phyloP scores from a whole-genome alignment of 23 tunicate species.

The Halocynthia aurantium region DNA sequence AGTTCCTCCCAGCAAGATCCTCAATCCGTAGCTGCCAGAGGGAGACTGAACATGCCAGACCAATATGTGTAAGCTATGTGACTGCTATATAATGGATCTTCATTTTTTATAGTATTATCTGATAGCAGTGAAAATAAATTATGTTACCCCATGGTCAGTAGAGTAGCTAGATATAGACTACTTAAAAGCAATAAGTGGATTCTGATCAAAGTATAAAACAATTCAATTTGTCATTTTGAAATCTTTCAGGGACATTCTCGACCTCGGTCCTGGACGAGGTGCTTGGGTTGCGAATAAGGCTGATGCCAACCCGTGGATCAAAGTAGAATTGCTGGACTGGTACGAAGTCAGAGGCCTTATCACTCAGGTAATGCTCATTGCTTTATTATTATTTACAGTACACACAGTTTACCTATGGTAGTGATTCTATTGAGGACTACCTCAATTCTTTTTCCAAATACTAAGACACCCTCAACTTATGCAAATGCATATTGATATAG shows the following conservation, averaged over 20 bases:
- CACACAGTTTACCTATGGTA: not conserved
- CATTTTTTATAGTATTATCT: too few species aligned
- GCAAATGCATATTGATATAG: not conserved
- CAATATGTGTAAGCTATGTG: slow-evolving; percentile 47
- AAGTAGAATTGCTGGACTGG: slow-evolving; percentile 43
- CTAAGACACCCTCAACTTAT: not conserved
- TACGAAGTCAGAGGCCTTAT: slow-evolving; percentile 76
- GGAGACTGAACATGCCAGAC: slow-evolving; percentile 70
- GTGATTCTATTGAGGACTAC: not conserved
- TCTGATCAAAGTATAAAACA: too few species aligned
- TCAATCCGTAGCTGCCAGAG: slow-evolving; percentile 49
- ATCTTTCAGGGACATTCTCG: slow-evolving; percentile 29
- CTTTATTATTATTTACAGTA: not conserved
- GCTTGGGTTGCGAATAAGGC: slow-evolving; percentile 64
- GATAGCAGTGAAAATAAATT: too few species aligned
- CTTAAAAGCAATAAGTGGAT: too few species aligned
- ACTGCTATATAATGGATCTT: too few species aligned
- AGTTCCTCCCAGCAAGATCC: slow-evolving; percentile 53
- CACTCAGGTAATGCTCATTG: slow-evolving; percentile 52
- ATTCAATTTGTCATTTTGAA: not conserved
- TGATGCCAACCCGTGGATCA: slow-evolving; percentile 60
- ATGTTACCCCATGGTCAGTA: too few species aligned
- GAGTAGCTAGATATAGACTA: too few species aligned
- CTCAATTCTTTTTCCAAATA: not conserved
- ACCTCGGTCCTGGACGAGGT: slow-evolving; percentile 60